A percentile compares a stretch with the other conserved stretches of the same genome.
Conservation (phyloP, 2,888 invertebrate species). For the Cataglyphis livida region DNA sequence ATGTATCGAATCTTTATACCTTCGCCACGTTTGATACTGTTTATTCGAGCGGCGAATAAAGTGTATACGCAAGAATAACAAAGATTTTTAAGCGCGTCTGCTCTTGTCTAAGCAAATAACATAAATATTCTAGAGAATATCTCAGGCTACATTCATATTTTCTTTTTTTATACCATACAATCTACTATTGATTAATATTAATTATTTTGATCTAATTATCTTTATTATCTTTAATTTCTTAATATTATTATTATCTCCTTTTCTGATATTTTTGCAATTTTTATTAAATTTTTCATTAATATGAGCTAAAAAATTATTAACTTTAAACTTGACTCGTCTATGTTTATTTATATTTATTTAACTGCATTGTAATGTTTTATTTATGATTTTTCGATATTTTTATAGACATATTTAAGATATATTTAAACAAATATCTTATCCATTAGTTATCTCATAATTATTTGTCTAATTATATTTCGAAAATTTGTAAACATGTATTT, state of each 20-base stretch:
- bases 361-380: neutral
- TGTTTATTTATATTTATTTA: neutral
- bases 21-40: slow-evolving; percentile 17
- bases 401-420: neutral
- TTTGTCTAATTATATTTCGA: neutral
- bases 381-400: neutral
- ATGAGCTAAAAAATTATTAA: neutral
- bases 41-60: slow-evolving; percentile 6
- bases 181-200: neutral
- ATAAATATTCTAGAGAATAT: neutral
- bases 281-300: slow-evolving; percentile 1
- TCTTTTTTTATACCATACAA: neutral
- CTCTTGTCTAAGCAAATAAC: neutral
- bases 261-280: neutral
- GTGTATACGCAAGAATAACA: neutral
- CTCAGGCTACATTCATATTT: neutral
- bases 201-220: neutral
- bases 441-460: neutral
- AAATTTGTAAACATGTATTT: neutral
- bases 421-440: neutral
- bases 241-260: neutral
- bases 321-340: neutral
- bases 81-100: neutral
- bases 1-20: slow-evolving; percentile 15
- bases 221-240: neutral